Conservation (phyloP, 2,888 invertebrate species). For the Cotesia congregata region DNA sequence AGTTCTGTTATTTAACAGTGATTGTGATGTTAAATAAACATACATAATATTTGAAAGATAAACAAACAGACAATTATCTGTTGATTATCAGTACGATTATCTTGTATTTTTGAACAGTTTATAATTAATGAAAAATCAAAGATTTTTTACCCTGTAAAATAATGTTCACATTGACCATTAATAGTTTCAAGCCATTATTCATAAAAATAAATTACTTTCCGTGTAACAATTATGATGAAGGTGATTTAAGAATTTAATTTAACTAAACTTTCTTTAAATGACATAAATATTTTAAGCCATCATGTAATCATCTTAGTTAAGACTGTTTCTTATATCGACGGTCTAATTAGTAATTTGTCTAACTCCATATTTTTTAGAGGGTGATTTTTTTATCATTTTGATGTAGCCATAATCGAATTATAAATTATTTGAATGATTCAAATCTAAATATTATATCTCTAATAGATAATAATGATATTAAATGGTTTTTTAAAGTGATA, state of each 20-base stretch:
- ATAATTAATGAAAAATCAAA: neutral
- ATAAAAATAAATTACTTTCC: neutral
- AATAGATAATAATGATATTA: no score
- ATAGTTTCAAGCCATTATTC: neutral
- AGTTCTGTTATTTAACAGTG: constrained; percentile 8
- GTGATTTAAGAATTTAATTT: neutral
- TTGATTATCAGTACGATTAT: neutral
- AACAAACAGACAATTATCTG: neutral
- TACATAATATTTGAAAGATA: constrained; percentile 2
- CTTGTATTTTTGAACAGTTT: neutral
- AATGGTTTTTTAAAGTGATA: no score
- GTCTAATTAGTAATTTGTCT: no score
- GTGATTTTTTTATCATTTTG: no score
- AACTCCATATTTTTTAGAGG: no score
- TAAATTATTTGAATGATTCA: no score
- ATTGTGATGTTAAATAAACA: neutral
- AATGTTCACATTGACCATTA: neutral
- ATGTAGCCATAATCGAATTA: no score
- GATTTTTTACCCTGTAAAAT: neutral
- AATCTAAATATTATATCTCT: no score
- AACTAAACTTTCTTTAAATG: neutral
- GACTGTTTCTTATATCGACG: neutral
- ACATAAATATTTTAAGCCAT: neutral
- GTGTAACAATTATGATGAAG: neutral
- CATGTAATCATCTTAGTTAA: neutral